Conservation (phyloP, 2,113 vertebrate species). For the Tympanuchus pallidicinctus region DNA sequence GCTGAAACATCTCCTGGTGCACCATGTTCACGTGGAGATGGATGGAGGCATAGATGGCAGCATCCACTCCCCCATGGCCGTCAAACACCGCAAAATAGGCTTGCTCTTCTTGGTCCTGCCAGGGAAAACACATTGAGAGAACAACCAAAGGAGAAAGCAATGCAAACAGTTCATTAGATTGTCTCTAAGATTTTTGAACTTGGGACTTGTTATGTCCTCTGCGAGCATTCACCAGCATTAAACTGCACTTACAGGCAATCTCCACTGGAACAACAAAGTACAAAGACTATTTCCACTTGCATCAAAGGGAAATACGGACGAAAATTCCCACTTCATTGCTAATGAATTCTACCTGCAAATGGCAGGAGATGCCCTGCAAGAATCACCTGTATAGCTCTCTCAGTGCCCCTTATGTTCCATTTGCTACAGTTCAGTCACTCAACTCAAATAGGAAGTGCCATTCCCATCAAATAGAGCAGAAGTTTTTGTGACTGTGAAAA, state of each 20-base stretch:
- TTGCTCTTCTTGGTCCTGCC: conserved; percentile 96
- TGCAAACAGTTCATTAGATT: not conserved
- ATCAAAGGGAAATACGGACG: not conserved
- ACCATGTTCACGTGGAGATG: conserved; percentile 96
- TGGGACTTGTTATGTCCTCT: not conserved
- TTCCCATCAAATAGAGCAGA: not conserved
- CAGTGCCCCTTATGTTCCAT: not conserved
- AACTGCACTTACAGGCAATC: not conserved
- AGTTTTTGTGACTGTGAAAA: conserved; percentile 22
- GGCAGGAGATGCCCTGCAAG: not conserved
- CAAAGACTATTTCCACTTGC: not conserved
- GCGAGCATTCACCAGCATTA: not conserved
- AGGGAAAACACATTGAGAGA: not conserved
- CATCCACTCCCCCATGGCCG: conserved; percentile 95
- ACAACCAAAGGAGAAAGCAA: not conserved
- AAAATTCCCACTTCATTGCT: not conserved
- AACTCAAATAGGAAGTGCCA: conserved; percentile 36
- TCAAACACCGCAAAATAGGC: conserved; percentile 97
- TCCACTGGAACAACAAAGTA: not conserved
- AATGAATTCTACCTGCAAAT: not conserved
- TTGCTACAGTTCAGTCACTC: conserved; percentile 33
- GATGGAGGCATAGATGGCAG: conserved; percentile 94
- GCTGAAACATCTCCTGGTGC: conserved; percentile 90
- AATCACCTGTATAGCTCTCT: not conserved
- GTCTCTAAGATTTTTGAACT: not conserved